phyloP scores from a whole-genome alignment of 2,797 vertebrate species.

The Anas flavirostris region DNA sequence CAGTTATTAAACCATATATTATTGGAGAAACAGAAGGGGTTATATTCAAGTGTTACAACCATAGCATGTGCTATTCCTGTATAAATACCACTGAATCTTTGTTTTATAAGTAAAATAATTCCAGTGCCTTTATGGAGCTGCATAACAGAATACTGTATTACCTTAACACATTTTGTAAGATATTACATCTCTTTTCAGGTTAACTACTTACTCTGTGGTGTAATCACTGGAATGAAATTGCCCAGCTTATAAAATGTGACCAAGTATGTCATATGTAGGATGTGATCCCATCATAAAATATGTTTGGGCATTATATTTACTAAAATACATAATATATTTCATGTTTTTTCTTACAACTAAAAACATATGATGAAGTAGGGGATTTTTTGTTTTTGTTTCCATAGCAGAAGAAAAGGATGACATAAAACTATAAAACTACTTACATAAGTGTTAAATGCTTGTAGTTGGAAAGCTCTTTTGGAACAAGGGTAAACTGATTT shows the following conservation, averaged over 20 bases:
- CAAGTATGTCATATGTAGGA: background rate
- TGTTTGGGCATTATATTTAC: background rate
- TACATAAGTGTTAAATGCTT: conserved; percentile 98
- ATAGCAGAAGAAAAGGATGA: background rate
- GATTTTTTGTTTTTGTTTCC: background rate
- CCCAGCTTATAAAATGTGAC: background rate
- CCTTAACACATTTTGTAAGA: background rate
- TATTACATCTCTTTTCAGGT: background rate
- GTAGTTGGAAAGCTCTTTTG: conserved; percentile 95
- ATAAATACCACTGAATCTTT: background rate
- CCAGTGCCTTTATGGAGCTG: background rate
- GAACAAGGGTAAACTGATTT: conserved; percentile 96
- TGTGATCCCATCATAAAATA: background rate
- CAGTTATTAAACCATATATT: background rate
- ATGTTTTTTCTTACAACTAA: background rate
- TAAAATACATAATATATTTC: background rate
- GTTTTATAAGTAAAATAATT: background rate
- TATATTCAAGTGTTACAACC: background rate
- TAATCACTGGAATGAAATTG: background rate
- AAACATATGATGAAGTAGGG: background rate
- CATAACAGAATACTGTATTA: background rate
- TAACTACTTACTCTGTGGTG: background rate
- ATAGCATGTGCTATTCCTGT: background rate
- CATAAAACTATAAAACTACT: conserved; percentile 74
- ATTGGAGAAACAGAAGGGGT: background rate